Evolutionary conservation across 2,113 vertebrate genomes (phyloP).

Genomic region (Orycteropus afer): DNA sequence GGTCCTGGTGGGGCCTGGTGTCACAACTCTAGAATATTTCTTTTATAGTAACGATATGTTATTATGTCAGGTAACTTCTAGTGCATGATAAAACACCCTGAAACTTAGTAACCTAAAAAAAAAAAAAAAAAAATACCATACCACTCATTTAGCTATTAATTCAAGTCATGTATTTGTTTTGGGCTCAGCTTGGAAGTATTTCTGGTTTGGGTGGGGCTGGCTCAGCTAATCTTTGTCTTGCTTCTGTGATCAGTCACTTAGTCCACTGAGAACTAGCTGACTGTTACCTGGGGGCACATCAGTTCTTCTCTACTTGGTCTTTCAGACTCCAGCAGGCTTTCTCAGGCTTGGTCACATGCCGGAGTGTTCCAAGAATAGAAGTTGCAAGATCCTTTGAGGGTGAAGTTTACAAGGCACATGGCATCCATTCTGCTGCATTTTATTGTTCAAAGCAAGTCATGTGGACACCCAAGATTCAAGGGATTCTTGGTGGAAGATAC

Average conservation of each 20-base stretch:
- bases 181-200: background rate
- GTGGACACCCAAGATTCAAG: background rate
- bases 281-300: background rate
- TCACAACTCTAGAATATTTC: background rate
- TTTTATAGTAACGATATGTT: background rate
- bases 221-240: background rate
- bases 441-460: background rate
- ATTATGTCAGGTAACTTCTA: background rate
- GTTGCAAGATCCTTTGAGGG: background rate
- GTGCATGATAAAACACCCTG: background rate
- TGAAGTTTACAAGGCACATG: rapidly evolving
- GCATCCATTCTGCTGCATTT: background rate
- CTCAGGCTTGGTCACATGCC: background rate
- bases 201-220: background rate
- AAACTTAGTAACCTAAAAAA: background rate
- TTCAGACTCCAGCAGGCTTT: background rate
- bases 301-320: background rate
- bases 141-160: background rate
- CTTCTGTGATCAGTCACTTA: no score
- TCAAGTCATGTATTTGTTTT: background rate
- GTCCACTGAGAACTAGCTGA: background rate
- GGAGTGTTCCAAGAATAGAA: background rate
- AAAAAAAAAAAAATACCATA: no score
- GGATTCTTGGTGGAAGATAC: background rate
- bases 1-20: background rate